Evolutionary conservation across 1,140 invertebrate genomes (phyloP), one percentile per base, ranked within the genome.

Genomic region (Nasonia longicornis): DNA sequence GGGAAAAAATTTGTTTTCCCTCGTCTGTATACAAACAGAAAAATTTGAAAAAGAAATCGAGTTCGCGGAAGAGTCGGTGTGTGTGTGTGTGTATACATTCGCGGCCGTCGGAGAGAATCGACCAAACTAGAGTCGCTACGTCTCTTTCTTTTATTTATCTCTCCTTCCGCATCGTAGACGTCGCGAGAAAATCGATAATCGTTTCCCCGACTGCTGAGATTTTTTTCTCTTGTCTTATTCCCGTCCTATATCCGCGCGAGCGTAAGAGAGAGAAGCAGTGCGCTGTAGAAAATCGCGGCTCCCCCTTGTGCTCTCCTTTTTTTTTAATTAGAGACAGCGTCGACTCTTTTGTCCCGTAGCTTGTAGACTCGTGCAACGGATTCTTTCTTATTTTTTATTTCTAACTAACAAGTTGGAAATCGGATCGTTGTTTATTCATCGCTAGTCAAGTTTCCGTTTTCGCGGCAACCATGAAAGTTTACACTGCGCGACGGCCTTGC

Each of bases 171-270:
- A 31, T 26, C n/a, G 52, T 78, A 45, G 2, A 78, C 29, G 26
- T 70, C 71, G 70, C 78, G 69, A 73, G 72, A 74, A 75, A 82
- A 79, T 70, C 77, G 81, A 79, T 74, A 79, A 78, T 78, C 76
- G 73, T 76, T 82, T 82, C 76, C 26, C 58, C 81, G 81, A 64
- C 77, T 72, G 77, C 79, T 58, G 45, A 79, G 52, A 73, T 29
- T 67, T 83, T 73, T 79, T 67, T 79, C 38, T 78, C 10, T 31
- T 78, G 3, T 11, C 52, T 35, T 35, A 35, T 35, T 16, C 22
- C 42, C 31, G n/a, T 71, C 14, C 42, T n/a, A 7, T 4, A 35
- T 35, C 64, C 12, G 63, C 16, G 20, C 16, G 26, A 58, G 29
- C 31, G 63, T 3, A n/a, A 48, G 29, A 58, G 20, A 58, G 66